A percentile compares a stretch with the other conserved stretches of the same genome.
phyloP scores from a whole-genome alignment of 2,797 vertebrate species.

The Notamacropus eugenii region DNA sequence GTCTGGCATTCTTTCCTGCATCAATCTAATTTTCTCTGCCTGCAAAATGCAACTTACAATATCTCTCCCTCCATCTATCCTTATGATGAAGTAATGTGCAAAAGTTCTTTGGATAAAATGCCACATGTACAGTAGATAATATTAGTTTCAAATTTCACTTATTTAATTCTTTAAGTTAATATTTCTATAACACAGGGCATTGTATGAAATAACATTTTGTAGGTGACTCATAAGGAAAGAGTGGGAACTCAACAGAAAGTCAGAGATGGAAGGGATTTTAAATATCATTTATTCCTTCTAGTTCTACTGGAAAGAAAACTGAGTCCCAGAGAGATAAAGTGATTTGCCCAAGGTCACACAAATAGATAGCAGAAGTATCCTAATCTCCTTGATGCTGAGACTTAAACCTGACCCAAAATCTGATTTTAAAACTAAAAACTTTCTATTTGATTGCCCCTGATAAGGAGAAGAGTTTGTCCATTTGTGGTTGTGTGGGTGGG shows the following conservation, averaged over 20 bases:
- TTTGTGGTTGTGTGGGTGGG: background rate
- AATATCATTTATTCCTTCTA: background rate
- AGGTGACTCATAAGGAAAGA: background rate
- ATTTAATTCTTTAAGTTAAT: conserved; percentile 34
- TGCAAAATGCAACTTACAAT: background rate
- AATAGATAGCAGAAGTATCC: background rate
- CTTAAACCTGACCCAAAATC: background rate
- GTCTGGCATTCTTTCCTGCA: conserved; percentile 11
- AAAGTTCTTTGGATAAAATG: background rate
- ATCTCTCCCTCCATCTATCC: background rate
- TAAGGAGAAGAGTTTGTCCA: background rate
- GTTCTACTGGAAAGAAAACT: background rate
- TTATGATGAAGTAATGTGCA: background rate
- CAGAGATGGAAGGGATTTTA: background rate
- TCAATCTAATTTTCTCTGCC: conserved; percentile 16
- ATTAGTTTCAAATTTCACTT: conserved; percentile 33
- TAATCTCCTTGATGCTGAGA: background rate
- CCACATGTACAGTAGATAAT: background rate
- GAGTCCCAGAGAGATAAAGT: background rate
- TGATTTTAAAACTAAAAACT: background rate
- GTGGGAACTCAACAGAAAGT: background rate
- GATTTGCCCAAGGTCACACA: background rate
- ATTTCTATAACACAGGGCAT: conserved; percentile 2
- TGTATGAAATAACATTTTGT: conserved; percentile 25
- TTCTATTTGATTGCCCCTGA: background rate